phyloP scores from a whole-genome alignment of 2,113 vertebrate species.

The Phalacrocorax aristotelis region DNA sequence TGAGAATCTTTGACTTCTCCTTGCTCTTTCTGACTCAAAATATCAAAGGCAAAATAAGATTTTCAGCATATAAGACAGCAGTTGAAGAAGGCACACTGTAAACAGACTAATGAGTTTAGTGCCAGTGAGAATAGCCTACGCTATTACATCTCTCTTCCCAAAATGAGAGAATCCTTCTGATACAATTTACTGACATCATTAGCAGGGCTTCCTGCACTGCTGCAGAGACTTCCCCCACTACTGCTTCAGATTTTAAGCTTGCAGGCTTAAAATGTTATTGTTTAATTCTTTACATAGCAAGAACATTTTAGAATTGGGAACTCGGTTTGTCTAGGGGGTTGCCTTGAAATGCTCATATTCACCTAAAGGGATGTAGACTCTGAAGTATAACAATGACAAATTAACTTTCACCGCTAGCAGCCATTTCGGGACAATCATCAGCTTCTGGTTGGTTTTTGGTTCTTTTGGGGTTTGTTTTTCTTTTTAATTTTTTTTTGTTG shows the following conservation, averaged over 20 bases:
- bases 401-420: background rate
- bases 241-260: background rate
- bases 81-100: slow-evolving; percentile 6
- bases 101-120: slow-evolving; percentile 61
- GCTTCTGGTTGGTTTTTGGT: background rate
- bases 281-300: slow-evolving; percentile 34
- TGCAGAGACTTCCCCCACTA: background rate
- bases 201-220: slow-evolving; percentile 10
- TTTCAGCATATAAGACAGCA: background rate
- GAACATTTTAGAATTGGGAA: background rate
- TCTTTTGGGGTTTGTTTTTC: background rate
- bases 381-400: background rate
- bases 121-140: slow-evolving; percentile 44
- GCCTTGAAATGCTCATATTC: background rate
- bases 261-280: slow-evolving; percentile 25
- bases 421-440: background rate
- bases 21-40: background rate
- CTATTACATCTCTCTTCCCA: slow-evolving; percentile 58
- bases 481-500: background rate
- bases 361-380: background rate
- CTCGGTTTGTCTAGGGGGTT: background rate
- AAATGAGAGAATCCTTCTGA: slow-evolving; percentile 68
- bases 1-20: background rate
- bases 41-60: background rate
- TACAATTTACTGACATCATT: slow-evolving; percentile 67